Percentiles rank a stretch among this genome's conserved stretches.
phyloP scores from a whole-genome alignment of 2,113 vertebrate genomes.

The Melanotaenia duboulayi region DNA sequence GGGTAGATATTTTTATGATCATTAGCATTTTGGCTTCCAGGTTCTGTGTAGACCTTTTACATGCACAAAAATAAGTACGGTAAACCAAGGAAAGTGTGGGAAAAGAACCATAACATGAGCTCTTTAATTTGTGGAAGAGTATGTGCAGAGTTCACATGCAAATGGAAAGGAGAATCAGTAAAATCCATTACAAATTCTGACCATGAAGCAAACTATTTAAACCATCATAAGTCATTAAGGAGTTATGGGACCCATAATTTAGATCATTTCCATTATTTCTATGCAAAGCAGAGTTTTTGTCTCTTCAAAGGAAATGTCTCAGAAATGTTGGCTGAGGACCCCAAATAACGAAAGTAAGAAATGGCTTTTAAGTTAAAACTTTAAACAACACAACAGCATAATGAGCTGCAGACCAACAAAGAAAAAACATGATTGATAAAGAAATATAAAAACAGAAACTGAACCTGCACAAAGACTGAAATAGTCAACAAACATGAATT shows the following conservation, averaged over 20 bases:
- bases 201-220: not conserved
- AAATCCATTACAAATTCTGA: not conserved
- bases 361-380: no score
- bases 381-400: no score
- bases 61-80: not conserved
- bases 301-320: no score
- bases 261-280: conserved; percentile 3
- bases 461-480: no score
- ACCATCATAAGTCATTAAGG: not conserved
- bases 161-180: not conserved
- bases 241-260: not conserved
- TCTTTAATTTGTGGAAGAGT: conserved; percentile 1
- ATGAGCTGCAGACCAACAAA: no score
- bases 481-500: no score
- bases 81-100: not conserved
- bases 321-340: not conserved
- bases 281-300: not conserved
- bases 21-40: no score
- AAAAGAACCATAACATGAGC: not conserved
- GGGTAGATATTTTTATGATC: no score
- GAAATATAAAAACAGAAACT: no score
- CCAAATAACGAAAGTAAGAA: not conserved
- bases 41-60: not conserved
- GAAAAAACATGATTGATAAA: no score
- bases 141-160: no score